Conservation (phyloP, 2,113 vertebrate species). For the Leucosticte australis region DNA sequence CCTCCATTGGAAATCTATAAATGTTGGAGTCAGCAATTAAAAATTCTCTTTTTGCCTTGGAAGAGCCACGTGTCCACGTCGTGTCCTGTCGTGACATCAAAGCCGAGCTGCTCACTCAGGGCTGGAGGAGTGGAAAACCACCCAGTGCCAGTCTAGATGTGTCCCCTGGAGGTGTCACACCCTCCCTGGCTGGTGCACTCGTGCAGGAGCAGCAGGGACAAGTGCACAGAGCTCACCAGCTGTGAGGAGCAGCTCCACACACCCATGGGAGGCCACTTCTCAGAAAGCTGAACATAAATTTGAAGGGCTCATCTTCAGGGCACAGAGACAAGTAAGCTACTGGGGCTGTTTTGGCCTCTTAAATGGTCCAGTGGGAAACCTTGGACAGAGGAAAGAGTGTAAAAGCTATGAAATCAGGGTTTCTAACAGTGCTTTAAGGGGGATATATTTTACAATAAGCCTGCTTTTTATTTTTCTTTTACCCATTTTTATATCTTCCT, state of each 20-base stretch:
- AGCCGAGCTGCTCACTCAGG: background rate
- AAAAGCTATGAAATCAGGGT: slow-evolving; percentile 14
- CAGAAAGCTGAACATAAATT: background rate
- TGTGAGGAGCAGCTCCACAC: background rate
- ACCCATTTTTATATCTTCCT: background rate
- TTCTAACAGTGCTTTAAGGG: slow-evolving; percentile 11
- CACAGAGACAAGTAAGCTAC: background rate
- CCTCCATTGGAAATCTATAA: no score
- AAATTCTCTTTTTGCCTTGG: no score
- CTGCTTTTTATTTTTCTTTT: slow-evolving; percentile 27
- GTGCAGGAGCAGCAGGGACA: background rate
- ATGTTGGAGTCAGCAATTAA: no score
- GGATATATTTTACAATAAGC: slow-evolving; percentile 33
- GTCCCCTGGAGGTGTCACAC: background rate
- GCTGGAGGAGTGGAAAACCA: background rate
- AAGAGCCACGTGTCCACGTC: no score
- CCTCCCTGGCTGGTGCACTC: background rate
- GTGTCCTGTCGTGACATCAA: no score
- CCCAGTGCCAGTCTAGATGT: background rate
- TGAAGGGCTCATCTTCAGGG: background rate
- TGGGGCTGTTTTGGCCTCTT: slow-evolving; percentile 22
- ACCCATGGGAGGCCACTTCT: background rate
- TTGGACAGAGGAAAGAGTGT: background rate
- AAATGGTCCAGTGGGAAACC: slow-evolving; percentile 3
- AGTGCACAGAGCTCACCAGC: background rate